Conservation (phyloP, 2,113 vertebrate genomes). For the Dunckerocampus dactyliophorus region DNA sequence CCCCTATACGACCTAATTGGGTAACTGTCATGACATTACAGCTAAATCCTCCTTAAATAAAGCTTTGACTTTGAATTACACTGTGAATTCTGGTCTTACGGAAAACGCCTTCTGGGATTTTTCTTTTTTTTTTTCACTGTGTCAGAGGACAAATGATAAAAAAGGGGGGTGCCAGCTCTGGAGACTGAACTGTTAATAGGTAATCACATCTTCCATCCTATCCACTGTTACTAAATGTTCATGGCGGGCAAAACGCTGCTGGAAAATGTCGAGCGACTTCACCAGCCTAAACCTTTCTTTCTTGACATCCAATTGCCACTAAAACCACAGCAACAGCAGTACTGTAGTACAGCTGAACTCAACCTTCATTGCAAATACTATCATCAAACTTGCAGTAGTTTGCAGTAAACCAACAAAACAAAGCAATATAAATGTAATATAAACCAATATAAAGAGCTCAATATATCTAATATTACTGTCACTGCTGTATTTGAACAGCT, state of each 20-base stretch:
- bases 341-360: not conserved
- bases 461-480: too few relatives aligned
- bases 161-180: constrained; percentile 36
- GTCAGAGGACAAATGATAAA: constrained; percentile 70
- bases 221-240: constrained; percentile 75
- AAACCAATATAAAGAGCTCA: too few relatives aligned
- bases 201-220: constrained; percentile 68
- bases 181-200: constrained; percentile 68
- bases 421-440: too few relatives aligned
- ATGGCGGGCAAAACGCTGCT: constrained; percentile 76
- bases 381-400: too few relatives aligned
- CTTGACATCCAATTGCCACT: constrained; percentile 26
- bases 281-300: constrained; percentile 40
- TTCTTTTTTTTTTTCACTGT: constrained; percentile 57
- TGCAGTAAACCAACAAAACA: too few relatives aligned
- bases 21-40: constrained; percentile 45
- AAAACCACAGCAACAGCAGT: constrained; percentile 10
- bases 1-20: constrained; percentile 46
- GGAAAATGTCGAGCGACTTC: constrained; percentile 70
- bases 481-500: too few relatives aligned
- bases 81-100: constrained; percentile 53
- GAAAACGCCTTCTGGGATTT: constrained; percentile 46
- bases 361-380: too few relatives aligned
- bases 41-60: constrained; percentile 47
- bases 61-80: constrained; percentile 46